Base-by-base conservation (phyloP, 2,888 invertebrate species). In the Rotaria macrura region DNA sequence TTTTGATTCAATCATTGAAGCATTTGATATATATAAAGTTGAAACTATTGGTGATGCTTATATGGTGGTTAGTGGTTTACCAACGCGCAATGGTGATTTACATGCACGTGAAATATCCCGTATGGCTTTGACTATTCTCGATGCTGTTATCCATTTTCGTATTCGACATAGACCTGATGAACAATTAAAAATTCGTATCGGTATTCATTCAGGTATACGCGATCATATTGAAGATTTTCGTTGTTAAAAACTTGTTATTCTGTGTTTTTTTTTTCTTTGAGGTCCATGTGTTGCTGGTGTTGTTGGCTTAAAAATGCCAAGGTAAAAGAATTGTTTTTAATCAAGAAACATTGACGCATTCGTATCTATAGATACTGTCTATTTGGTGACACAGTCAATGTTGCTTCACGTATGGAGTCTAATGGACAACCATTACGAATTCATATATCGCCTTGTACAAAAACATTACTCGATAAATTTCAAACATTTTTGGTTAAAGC, bases 1-100 rank as follows among this genome's bases (percentile, higher is more conserved):
- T 89, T 98, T 99, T 91, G 98, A 99, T 91, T 95, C 96, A 1
- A 95, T 97, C 88, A 96, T 97, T 88, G 97, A 95, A 90, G 94
- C 95, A 89, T 97, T 95, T 89, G 91, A 91, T 88, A 90, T 90
- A 23, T 86, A 86, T 72, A 86, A 86, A 90, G 90, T 90, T 85
- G 91, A 90, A 88, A 91, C 91, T 10, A 91, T 91, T 84, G 91
- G 91, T 23, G 91, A 91, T 87, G 91, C 92, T 2, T 92, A 92
- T 87, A 91, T 92, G 89, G 91, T 91, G 29, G 92, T 92, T 12
- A 92, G 92, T n/a, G 97, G 98, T 9, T 92, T 98, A 79, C 97
- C 98, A 0, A 94, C 94, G 88, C 93, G 95, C 72, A 97, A 97
- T 90, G 93, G 93, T 85, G 94, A 94, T 88, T 92, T 93, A 72